phyloP scores from a whole-genome alignment of 1,140 invertebrate genomes.

The Brachionus paranguensis region DNA sequence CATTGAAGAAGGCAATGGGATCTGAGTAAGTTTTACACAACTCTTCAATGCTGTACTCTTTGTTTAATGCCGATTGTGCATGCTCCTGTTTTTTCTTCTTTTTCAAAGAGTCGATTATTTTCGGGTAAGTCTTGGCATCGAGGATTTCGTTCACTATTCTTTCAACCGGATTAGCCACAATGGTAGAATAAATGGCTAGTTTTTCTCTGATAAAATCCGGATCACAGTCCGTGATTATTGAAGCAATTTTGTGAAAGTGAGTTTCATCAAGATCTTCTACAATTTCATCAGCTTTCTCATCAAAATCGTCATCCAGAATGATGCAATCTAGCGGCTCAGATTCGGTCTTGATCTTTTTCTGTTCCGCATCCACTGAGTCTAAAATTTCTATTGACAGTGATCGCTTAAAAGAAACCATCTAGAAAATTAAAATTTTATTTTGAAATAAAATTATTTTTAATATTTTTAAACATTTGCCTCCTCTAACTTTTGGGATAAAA shows the following conservation, averaged over 20 bases:
- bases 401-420: not conserved
- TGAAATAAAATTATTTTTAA: too few relatives aligned
- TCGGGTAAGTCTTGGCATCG: constrained; percentile 59
- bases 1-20: constrained; percentile 50
- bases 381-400: not conserved
- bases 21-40: constrained; percentile 61
- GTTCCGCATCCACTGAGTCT: not conserved
- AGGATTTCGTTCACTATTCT: constrained; percentile 47
- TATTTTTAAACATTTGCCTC: too few relatives aligned
- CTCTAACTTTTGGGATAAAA: too few relatives aligned
- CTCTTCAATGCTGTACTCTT: constrained; percentile 55
- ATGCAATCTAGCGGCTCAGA: not conserved
- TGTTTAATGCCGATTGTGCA: constrained; percentile 37
- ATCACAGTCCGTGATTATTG: not conserved
- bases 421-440: not conserved
- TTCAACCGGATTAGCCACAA: constrained; percentile 41
- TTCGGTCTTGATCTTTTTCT: not conserved
- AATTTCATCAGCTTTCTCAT: not conserved
- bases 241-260: not conserved
- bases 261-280: not conserved
- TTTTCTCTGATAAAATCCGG: not conserved
- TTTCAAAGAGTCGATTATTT: constrained; percentile 54
- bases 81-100: constrained; percentile 44
- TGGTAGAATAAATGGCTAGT: constrained; percentile 41
- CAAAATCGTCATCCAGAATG: not conserved